Evolutionary conservation across 1,140 invertebrate species (phyloP), one percentile per base, ranked within the genome.

Genomic region (Aphelinus atriplicis): DNA sequence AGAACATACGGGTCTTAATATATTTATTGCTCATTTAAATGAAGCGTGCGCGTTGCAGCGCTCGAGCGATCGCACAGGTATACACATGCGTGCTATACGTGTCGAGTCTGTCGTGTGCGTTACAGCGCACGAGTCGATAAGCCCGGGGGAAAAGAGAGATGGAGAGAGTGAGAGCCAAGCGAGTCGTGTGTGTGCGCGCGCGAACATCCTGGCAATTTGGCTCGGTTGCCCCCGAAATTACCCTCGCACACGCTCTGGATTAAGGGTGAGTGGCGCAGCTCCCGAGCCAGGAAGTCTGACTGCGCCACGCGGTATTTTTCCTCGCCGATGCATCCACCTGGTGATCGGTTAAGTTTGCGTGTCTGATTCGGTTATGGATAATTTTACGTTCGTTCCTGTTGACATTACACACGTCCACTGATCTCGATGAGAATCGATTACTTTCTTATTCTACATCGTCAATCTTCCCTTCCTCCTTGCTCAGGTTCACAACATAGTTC

Each of bases 1-100:
- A 6, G 58, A 45, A 65, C 62, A 73, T 77, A 64, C 65, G 71
- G 66, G 43, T 63, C 67, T 64, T 78, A 78, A 78, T 75, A 78
- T 78, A 78, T 78, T 78, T 78, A 78, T 78, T 75, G 53, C 69
- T 64, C 69, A 69, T 78, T 75, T 69, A 75, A 75, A 75, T 75
- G 56, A 57, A 9, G 10, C 62, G 50, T 60, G 71, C 9, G 47
- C 26, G 26, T 26, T 26, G 26, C 26, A 26, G 26, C 26, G 26
- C 26, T 26, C 26, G 26, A 26, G 26, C 26, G 26, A 26, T 26
- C 60, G 51, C 3, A 48, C 68, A 73, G 76, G 57, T 65, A 67
- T 47, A 56, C 47, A 7, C 62, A 10, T 63, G 55, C 47, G 73
- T 50, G 61, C 26, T 26, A 26, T 26, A 45, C 53, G 43, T 51